Conservation (phyloP, 2,113 vertebrate genomes). For the Phasianus colchicus region DNA sequence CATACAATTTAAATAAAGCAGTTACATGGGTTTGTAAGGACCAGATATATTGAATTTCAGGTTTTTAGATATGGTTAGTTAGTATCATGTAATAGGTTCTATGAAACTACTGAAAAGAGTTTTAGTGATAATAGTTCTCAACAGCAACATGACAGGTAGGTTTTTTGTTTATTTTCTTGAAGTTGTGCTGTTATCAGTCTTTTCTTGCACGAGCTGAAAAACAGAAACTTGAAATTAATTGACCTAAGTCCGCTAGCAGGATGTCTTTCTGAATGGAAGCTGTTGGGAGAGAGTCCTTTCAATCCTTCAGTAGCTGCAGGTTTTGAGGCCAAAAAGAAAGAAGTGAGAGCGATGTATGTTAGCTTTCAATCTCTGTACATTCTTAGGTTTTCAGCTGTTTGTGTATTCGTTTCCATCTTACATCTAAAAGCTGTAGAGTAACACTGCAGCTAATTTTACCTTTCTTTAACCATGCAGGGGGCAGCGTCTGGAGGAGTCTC, state of each 20-base stretch:
- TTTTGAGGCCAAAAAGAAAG: not conserved
- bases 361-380: not conserved
- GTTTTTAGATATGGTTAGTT: not conserved
- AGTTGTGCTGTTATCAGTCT: not conserved
- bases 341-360: not conserved
- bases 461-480: constrained; percentile 76
- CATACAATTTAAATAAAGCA: not conserved
- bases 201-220: not conserved
- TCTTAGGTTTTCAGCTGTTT: not conserved
- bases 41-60: not conserved
- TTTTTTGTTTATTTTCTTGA: not conserved
- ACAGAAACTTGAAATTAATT: not conserved
- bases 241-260: not conserved
- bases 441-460: not conserved
- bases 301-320: not conserved
- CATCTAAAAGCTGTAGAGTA: not conserved
- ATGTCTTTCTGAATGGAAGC: not conserved
- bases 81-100: not conserved
- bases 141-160: not conserved
- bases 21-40: not conserved
- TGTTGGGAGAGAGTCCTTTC: not conserved
- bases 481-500: constrained; percentile 95
- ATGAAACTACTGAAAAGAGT: not conserved
- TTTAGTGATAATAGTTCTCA: not conserved
- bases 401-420: not conserved